phyloP scores from a whole-genome alignment of 2,888 invertebrate genomes.

The Keiferia lycopersicella region DNA sequence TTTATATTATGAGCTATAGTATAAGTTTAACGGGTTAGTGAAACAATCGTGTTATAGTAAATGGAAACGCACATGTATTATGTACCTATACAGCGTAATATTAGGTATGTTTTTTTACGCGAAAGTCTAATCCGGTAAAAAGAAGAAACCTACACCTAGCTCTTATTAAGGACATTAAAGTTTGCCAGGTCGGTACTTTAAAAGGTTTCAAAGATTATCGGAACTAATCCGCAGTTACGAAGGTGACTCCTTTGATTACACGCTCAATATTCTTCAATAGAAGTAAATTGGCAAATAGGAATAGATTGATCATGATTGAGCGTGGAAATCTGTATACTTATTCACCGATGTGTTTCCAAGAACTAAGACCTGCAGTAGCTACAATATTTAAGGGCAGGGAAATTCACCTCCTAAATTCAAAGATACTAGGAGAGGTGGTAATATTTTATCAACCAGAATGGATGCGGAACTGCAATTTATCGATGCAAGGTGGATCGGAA shows the following conservation, averaged over 20 bases:
- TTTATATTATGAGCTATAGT: no score
- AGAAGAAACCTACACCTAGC: no score
- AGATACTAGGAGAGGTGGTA: background rate
- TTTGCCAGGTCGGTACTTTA: background rate
- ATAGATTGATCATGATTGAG: constrained; percentile 15
- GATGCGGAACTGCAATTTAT: constrained; percentile 3
- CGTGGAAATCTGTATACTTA: background rate
- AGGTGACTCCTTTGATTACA: constrained; percentile 9
- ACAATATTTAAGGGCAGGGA: background rate
- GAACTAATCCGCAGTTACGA: background rate
- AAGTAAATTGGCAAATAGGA: constrained; percentile 4
- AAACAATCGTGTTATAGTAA: no score
- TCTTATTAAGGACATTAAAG: background rate
- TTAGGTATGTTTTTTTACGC: background rate
- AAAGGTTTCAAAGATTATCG: background rate
- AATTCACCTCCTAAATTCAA: background rate
- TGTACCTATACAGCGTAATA: no score
- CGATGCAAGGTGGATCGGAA: background rate
- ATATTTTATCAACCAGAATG: background rate
- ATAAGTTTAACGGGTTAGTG: no score
- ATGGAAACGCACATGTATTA: no score
- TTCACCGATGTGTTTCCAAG: no score
- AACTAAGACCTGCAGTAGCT: background rate
- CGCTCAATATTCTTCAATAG: constrained; percentile 13
- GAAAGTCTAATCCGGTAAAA: background rate